Evolutionary conservation across 2,888 invertebrate genomes (phyloP).

Genomic region (Teinopalpus imperialis): DNA sequence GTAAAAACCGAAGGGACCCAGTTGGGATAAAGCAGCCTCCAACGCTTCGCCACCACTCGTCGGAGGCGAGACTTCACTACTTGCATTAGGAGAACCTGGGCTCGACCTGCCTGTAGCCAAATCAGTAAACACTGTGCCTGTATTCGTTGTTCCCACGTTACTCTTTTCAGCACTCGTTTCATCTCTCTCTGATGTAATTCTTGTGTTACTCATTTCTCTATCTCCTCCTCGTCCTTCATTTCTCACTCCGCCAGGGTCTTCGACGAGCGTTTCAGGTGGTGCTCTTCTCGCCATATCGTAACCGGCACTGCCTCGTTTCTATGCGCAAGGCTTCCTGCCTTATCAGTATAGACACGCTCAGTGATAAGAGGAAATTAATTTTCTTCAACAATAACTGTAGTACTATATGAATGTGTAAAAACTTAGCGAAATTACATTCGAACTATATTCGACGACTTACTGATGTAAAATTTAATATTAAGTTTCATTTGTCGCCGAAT

Average conservation of each 20-base stretch:
- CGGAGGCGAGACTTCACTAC: too few relatives aligned
- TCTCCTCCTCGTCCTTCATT: not conserved
- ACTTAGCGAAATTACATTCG: too few relatives aligned
- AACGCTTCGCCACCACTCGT: conserved; percentile 41
- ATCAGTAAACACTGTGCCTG: not conserved
- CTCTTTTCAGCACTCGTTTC: not conserved
- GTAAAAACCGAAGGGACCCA: conserved; percentile 69
- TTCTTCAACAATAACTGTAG: conserved; percentile 1
- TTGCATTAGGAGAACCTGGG: too few relatives aligned
- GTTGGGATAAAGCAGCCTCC: conserved; percentile 57
- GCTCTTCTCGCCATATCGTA: conserved; percentile 9
- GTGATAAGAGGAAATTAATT: conserved; percentile 17
- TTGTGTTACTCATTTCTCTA: too few relatives aligned
- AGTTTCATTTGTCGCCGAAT: too few relatives aligned
- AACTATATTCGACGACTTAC: too few relatives aligned
- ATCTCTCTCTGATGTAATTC: too few relatives aligned
- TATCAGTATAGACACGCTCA: conserved; percentile 15
- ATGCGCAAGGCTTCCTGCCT: not conserved
- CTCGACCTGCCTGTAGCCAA: not conserved
- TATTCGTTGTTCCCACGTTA: not conserved
- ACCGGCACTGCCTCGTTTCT: not conserved
- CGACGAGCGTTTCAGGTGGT: conserved; percentile 5
- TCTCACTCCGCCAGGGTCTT: not conserved
- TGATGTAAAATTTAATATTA: too few relatives aligned
- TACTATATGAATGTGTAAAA: too few relatives aligned